Base-by-base conservation (phyloP, 2,797 vertebrate genomes). In the Eospalax fontanierii region DNA sequence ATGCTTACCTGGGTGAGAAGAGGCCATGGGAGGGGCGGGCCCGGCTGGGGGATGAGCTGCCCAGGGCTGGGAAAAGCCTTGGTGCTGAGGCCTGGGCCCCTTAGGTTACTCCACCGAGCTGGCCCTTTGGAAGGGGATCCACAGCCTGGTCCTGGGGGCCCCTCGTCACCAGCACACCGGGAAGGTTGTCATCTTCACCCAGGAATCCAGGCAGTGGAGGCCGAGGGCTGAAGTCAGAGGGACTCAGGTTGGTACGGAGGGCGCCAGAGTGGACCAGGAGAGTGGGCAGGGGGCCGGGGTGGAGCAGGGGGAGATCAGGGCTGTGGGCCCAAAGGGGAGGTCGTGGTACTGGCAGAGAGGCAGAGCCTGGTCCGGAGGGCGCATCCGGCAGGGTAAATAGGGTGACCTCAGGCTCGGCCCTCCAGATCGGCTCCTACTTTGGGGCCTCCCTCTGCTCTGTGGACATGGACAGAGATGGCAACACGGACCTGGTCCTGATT, bases 351-450 rank as follows among this genome's bases (percentile, higher is more conserved):
- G 19, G 63, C 38, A 78, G 6, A 61, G 81, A 24, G 63, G 82
- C 0, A 1, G 78, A 14, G 9, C n/a, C 30, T 16, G 86, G n/a
- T 15, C 46, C 68, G 26, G 61, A 78, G 26, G 2, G 1, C 4
- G 9, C 18, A 0, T 8, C 76, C 92, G 95, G 54, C 0, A 10
- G 61, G 21, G 30, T 19, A 9, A n/a, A 40, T 22, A 38, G 73
- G 59, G 0, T 46, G 74, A 94, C 91, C 15, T 63, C 9, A 35
- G 46, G 2, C 85, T 91, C 68, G 81, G 63, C 40, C 28, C 73
- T 43, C 46, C 98, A 99, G 98, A 98, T 98, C 1, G 99, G 99
- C 30, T 98, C 98, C 78, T 99, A 99, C 96, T 99, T 99, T 3
- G 99, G 99, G 57, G 99, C 99, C 15, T 98, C 98, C 74, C 97